Base-by-base conservation (phyloP, 1,140 invertebrate genomes). In the Bombyx mori region DNA sequence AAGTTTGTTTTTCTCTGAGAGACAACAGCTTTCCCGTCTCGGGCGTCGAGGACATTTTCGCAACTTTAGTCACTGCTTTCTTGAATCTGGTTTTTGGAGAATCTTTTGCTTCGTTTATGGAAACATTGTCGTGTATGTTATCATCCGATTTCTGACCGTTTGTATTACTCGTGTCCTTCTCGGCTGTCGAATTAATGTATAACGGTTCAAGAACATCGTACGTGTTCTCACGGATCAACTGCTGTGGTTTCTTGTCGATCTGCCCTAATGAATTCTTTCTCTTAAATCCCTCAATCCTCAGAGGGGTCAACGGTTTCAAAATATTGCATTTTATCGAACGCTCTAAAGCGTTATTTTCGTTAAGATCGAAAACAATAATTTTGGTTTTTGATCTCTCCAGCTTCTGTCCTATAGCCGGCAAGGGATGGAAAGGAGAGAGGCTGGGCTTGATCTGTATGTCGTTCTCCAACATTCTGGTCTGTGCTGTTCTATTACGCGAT, bases 341-440 rank as follows among this genome's bases (percentile, higher is more conserved):
- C 18, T 75, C 69, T 43, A 59, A 26, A 8, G 58, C 45, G 12
- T 80, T 73, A 2, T 68, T 75, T 49, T 75, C 69, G 48, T 74
- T 79, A 4, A 85, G 57, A 60, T 84, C 75, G 44, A 83, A 80
- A 44, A 83, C 68, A 18, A 84, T 82, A 10, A 82, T 73, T 79
- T 84, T 88, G 22, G 80, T 76, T 61, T 81, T 77, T 52, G 63
- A 61, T 49, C 62, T 65, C 7, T 77, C 73, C 1, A 68, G 54
- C 47, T 73, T 82, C 62, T 86, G 78, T 35, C 86, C 82, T 18
- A 89, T 89, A 1, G 85, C 85, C 3, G 88, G 88, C 5, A 89
- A 69, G 1, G 88, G 88, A 48, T 79, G 77, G 66, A 88, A 89
- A 7, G 85, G 86, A 0, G 86, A 85, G 0, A 88, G 60, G 9